These are phyloP conservation scores for Entelurus aequoreus DNA, from an alignment of 2,113 vertebrate species.

Conservation along the genomic window DNA sequence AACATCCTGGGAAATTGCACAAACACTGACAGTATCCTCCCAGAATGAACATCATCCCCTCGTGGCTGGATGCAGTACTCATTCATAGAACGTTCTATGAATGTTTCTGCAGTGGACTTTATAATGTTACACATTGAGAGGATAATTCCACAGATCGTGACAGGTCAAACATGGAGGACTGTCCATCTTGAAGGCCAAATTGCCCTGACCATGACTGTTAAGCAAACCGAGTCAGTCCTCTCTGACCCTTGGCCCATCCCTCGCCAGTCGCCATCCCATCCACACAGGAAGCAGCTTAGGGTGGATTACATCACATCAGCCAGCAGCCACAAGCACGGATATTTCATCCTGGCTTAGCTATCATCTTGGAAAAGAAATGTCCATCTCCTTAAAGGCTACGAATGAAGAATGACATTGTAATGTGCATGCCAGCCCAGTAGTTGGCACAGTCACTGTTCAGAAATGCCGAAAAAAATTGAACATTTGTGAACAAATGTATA, in stretches of 20 bases:
- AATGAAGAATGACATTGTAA: conserved; percentile 5
- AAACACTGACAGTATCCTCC: no score
- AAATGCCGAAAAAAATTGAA: no score
- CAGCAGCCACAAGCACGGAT: conserved; percentile 41
- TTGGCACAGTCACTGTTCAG: no score
- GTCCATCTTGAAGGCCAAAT: conserved; percentile 1
- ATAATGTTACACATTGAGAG: no score
- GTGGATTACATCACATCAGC: conserved; percentile 61
- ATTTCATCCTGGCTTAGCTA: conserved; percentile 47
- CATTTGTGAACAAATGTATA: no score
- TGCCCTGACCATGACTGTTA: conserved; percentile 17
- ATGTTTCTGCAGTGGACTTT: no score
- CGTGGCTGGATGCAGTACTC: no score
- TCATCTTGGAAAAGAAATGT: conserved; percentile 36
- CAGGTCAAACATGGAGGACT: not conserved
- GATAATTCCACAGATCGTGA: no score
- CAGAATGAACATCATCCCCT: no score
- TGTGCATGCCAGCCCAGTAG: no score
- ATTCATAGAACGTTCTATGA: no score
- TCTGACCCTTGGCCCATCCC: conserved; percentile 1
- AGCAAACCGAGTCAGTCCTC: conserved; percentile 6
- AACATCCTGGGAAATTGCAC: no score
- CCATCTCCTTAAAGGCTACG: conserved; percentile 30
- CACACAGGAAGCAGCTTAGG: conserved; percentile 45
- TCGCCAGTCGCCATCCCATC: conserved; percentile 18